Evolutionary conservation across 2,888 invertebrate genomes (phyloP), one percentile per base, ranked within the genome.

Genomic region (Dasypolia templi): DNA sequence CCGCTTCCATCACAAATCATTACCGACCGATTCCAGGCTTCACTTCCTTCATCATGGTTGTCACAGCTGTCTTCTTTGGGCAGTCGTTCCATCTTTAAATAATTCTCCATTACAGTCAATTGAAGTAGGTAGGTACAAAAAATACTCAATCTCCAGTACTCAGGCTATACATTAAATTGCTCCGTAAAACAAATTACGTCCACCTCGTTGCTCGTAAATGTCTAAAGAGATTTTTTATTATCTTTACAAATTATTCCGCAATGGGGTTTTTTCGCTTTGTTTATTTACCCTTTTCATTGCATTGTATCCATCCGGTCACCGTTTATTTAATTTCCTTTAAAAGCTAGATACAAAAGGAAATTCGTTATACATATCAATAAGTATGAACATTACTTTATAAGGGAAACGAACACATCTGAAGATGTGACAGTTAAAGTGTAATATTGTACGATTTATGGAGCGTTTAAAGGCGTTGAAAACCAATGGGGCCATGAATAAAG

Each of bases 391-490:
- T 66, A 32, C 35, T 59, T 44, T 51, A 67, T 63, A 67, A 75
- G 63, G 72, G 72, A 74, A 80, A 81, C 53, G 44, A 69, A 79
- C 76, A 86, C 86, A 88, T 89, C 85, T 88, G 85, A 89, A 88
- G 87, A 86, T 87, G 79, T 84, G 89, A 89, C 88, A 88, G 83
- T 89, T 86, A 91, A 91, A 90, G 87, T 89, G 90, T 91, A 91
- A 91, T 93, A 90, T 90, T 89, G 90, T 76, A 88, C 87, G 88
- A 93, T 93, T 92, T 93, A 93, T 92, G 86, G 81, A 83, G 85
- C 89, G 86, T 91, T 92, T 90, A 90, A 90, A 91, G 88, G 89
- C 90, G 89, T 87, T 89, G 87, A 89, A 90, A 91, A 89, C 90
- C 90, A 89, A 91, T 86, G 88, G 88, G 84, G 85, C 79, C 81